phyloP scores from a whole-genome alignment of 2,888 invertebrate genomes.

The Plutella xylostella region DNA sequence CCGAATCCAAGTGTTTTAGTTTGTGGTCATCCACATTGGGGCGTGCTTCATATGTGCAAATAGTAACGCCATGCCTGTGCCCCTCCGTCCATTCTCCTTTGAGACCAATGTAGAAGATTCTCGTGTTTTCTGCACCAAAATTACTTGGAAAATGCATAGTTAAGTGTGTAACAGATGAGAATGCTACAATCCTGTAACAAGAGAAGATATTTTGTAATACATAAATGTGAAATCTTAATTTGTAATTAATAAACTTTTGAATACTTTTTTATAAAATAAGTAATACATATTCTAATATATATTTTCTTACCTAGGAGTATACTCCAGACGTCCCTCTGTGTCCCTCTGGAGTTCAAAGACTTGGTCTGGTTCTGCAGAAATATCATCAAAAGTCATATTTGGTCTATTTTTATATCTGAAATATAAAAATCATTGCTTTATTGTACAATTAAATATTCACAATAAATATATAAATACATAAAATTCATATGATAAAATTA shows the following conservation, averaged over 20 bases:
- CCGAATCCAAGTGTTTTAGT: conserved; percentile 72
- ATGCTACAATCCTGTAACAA: conserved; percentile 85
- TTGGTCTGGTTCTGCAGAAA: conserved; percentile 80
- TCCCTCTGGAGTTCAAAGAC: conserved; percentile 89
- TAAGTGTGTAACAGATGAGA: conserved; percentile 90
- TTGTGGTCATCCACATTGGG: conserved; percentile 91
- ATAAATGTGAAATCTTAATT: no score
- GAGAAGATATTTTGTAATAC: no score
- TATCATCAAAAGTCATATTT: conserved; percentile 95
- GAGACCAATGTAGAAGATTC: conserved; percentile 94
- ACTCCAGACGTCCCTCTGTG: conserved; percentile 83
- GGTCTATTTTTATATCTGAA: conserved; percentile 92
- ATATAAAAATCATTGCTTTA: conserved; percentile 15
- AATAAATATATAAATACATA: no score
- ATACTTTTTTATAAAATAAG: no score
- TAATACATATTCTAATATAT: no score
- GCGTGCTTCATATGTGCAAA: conserved; percentile 89
- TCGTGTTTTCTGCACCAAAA: conserved; percentile 87
- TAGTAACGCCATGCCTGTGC: conserved; percentile 89
- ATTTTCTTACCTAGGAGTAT: conserved; percentile 84
- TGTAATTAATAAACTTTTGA: no score
- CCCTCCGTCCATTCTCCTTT: conserved; percentile 91
- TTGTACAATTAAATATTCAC: background rate
- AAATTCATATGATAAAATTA: no score
- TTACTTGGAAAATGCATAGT: conserved; percentile 92